A percentile compares a stretch with the other conserved stretches of the same genome.
Evolutionary conservation across 2,888 invertebrate species (phyloP).

Genomic region (Cephonodes hylas): DNA sequence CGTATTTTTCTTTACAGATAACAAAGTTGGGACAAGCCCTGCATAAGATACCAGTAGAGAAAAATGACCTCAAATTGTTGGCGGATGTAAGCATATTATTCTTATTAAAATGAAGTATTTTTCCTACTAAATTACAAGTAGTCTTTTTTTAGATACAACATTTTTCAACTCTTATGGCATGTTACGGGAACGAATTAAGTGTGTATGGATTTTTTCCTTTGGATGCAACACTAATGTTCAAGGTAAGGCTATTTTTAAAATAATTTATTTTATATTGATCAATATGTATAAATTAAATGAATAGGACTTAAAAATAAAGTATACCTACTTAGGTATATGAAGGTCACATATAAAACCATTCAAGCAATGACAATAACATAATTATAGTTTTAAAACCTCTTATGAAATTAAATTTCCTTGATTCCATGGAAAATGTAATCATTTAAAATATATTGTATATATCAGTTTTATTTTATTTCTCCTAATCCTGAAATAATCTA

Average conservation of each 20-base stretch:
- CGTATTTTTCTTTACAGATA: constrained; percentile 41
- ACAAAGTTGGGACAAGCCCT: constrained; percentile 49
- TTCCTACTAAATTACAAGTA: background rate
- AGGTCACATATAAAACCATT: background rate
- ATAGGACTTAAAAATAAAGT: too few species aligned
- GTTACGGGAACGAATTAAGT: constrained; percentile 50
- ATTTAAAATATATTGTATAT: too few species aligned
- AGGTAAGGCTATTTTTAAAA: constrained; percentile 38
- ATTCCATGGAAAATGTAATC: too few species aligned
- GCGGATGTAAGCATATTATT: constrained; percentile 48
- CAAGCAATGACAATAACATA: background rate
- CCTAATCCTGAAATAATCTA: too few species aligned
- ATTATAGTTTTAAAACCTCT: background rate
- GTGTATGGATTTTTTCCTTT: constrained; percentile 59
- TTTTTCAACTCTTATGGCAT: constrained; percentile 55
- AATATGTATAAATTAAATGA: too few species aligned
- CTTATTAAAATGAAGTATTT: background rate
- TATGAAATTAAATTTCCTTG: too few species aligned
- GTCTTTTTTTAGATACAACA: constrained; percentile 58
- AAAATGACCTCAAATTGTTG: constrained; percentile 48
- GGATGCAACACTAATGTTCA: constrained; percentile 57
- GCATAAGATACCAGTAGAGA: constrained; percentile 53
- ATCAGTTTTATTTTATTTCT: too few species aligned
- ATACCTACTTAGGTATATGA: background rate
- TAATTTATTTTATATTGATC: too few species aligned